These are phyloP conservation scores for Cyclargus thomasi DNA, from an alignment of 1,140 invertebrate genomes.

Conservation along the genomic window DNA sequence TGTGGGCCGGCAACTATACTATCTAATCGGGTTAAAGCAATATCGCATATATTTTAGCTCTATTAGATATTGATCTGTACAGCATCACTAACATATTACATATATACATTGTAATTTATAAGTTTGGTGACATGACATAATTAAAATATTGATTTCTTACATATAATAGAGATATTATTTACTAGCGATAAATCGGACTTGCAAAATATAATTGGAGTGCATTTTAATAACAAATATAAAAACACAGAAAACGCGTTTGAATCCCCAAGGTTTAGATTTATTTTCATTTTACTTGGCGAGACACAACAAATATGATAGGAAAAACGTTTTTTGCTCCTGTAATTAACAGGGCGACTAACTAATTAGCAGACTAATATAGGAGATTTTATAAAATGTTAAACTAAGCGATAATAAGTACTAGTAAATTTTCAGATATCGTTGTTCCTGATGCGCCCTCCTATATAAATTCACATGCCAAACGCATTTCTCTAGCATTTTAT, in stretches of 20 bases:
- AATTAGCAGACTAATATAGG: too few relatives aligned
- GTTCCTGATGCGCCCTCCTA: too few relatives aligned
- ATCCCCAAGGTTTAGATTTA: neutral
- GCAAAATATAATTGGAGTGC: neutral
- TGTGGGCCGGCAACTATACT: too few relatives aligned
- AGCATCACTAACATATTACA: neutral
- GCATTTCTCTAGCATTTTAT: too few relatives aligned
- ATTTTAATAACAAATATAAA: neutral
- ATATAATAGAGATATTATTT: neutral
- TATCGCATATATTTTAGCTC: neutral
- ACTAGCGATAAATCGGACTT: neutral
- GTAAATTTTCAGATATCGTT: too few relatives aligned
- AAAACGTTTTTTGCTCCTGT: too few relatives aligned
- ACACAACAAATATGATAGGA: too few relatives aligned
- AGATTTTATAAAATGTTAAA: too few relatives aligned
- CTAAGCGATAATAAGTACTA: too few relatives aligned
- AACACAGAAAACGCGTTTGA: neutral
- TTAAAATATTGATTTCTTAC: neutral
- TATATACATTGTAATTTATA: slow-evolving; percentile 1
- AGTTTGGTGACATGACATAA: neutral
- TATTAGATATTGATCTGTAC: slow-evolving; percentile 8
- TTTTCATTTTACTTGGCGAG: too few relatives aligned
- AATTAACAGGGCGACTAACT: too few relatives aligned
- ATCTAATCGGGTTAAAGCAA: neutral
- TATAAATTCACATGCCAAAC: too few relatives aligned